Percentiles rank a stretch among this genome's conserved stretches.
Conservation (phyloP, 2,888 invertebrate genomes). For the Globia sparganii region DNA sequence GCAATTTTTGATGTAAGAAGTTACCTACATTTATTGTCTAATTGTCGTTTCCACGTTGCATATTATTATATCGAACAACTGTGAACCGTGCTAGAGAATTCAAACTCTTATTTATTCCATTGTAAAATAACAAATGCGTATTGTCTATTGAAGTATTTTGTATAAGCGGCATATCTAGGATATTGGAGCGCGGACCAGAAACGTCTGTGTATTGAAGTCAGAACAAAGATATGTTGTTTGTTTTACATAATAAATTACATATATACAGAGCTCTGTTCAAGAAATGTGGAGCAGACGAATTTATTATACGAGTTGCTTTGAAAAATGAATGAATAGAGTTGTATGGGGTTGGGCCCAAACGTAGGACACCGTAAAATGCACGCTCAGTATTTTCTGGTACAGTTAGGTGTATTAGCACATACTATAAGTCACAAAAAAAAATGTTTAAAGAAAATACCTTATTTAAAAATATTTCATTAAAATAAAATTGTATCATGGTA, state of each 20-base stretch:
- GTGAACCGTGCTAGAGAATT: not conserved
- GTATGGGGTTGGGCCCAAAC: not conserved
- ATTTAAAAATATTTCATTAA: too few species aligned
- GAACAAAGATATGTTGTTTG: slow-evolving; percentile 32
- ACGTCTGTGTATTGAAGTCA: slow-evolving; percentile 22
- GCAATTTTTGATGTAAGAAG: too few species aligned
- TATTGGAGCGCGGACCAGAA: slow-evolving; percentile 41
- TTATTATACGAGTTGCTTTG: slow-evolving; percentile 4
- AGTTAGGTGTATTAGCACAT: too few species aligned
- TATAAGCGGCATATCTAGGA: slow-evolving; percentile 34
- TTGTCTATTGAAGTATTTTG: slow-evolving; percentile 11
- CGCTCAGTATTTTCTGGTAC: too few species aligned
- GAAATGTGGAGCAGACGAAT: slow-evolving; percentile 32
- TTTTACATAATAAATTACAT: slow-evolving; percentile 28
- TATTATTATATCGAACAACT: not conserved
- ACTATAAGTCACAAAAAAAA: too few species aligned
- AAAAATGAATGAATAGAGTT: slow-evolving; percentile 19
- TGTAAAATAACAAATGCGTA: slow-evolving; percentile 4
- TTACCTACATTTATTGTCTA: too few species aligned
- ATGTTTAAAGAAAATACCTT: too few species aligned
- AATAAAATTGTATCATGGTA: too few species aligned
- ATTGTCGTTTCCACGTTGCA: not conserved
- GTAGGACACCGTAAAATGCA: too few species aligned
- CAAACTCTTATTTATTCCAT: not conserved
- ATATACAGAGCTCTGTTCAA: slow-evolving; percentile 24